Evolutionary conservation across 2,113 vertebrate species (phyloP), one percentile per base, ranked within the genome.

Genomic region (Dryoscopus gambensis): DNA sequence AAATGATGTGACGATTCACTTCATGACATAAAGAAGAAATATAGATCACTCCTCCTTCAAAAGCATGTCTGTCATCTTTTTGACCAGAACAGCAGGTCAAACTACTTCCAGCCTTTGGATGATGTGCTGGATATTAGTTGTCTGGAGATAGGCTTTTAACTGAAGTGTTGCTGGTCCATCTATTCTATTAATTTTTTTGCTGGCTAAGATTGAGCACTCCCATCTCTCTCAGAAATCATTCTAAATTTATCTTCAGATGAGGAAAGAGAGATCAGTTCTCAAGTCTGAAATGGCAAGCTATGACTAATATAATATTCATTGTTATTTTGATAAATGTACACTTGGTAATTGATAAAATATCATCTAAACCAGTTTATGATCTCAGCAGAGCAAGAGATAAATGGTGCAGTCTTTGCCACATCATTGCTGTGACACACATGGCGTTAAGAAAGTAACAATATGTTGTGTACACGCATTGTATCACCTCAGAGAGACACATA

Each of bases 291-390:
- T 71, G n/a, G 28, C 65, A 90, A 87, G 63, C 55, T 89, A 71
- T 89, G 80, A 90, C 47, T 91, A 96, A 88, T 84, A 44, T 60
- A 91, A 94, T 73, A 86, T 89, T 92, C 67, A 88, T 93, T 79
- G 60, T 91, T 93, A 93, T 96, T 94, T 91, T 95, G 75, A 96
- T 79, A 95, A 94, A 94, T 83, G 84, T 74, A 79, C 30, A 30
- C 18, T 84, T 50, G 62, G 68, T 95, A 97, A 95, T 85, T 84
- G 78, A 90, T 90, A 79, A 94, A 95, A 90, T 59, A 91, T 56
- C 71, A 76, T 31, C 46, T 84, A 88, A 92, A 71, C 19, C 62
- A 77, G 53, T 87, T 95, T 73, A 87, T 81, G 46, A 67, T 63
- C 52, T 83, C 46, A 83, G 52, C 22, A 87, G 65, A 90, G 37